These are phyloP conservation scores for Clarias fuscus DNA, from an alignment of 2,797 vertebrate genomes.

Conservation along the genomic window DNA sequence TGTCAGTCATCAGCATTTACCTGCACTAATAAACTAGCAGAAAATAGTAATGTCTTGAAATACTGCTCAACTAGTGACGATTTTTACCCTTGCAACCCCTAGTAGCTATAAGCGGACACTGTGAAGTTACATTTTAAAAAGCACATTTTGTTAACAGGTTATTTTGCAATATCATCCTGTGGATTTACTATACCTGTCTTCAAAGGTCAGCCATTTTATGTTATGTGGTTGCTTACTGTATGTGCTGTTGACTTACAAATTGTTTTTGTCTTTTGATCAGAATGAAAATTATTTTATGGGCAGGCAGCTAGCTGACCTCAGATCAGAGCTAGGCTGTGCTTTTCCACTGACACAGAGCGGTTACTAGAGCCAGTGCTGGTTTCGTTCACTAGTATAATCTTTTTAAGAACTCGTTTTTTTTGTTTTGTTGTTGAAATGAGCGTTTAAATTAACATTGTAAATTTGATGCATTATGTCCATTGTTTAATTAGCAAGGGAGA, in stretches of 20 bases:
- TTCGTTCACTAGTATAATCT: not conserved
- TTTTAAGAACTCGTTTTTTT: not conserved
- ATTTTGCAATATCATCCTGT: constrained; percentile 23
- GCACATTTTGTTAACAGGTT: constrained; percentile 8
- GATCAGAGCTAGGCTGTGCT: not conserved
- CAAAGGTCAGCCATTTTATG: not conserved
- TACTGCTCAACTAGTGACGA: not conserved
- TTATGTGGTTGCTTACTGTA: not conserved
- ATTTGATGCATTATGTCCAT: not conserved
- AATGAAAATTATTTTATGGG: constrained; percentile 1
- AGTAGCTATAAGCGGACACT: constrained; percentile 5
- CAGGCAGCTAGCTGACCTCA: not conserved
- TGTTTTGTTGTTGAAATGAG: not conserved
- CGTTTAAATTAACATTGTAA: not conserved
- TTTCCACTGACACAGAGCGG: constrained; percentile 15
- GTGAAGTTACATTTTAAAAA: constrained; percentile 9
- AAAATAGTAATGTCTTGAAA: not conserved
- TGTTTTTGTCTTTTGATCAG: not conserved
- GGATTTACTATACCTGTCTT: constrained; percentile 20
- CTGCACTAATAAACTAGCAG: not conserved
- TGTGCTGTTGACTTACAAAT: not conserved
- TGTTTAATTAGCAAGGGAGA: not conserved
- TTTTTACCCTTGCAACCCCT: not conserved
- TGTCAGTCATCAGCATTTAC: not conserved
- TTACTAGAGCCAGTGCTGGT: not conserved